Base-by-base conservation (phyloP, 2,113 vertebrate genomes). In the Potamarius usumacintae region DNA sequence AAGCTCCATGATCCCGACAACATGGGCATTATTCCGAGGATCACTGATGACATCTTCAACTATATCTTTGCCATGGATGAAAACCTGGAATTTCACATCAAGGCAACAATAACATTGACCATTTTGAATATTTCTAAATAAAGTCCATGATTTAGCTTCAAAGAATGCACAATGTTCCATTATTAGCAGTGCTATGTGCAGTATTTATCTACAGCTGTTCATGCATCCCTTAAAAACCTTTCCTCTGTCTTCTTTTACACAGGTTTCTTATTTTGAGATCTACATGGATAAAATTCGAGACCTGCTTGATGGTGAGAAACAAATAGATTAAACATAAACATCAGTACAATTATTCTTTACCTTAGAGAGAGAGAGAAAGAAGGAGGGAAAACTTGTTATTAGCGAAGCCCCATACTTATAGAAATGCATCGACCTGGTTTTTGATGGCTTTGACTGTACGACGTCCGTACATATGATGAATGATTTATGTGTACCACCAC, bases 191-290 rank as follows among this genome's bases (percentile, higher is more conserved):
- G 25, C 50, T 27, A 55, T 14, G 27, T 48, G 3, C 18, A 62
- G 4, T 62, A 42, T 62, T 82, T 9, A 82, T 82, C 18, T 34
- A 53, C 71, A 67, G 30, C 62, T 67, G 15, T 79, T 62, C 22
- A 27, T 85, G 55, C 83, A 76, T 88, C 0, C n/a, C 34, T 58
- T 3, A 58, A 58, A 42, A 80, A 58, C n/a, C 52, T 55, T 74
- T 27, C 30, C 18, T 0, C 4, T 0, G 7, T 52, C 8, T 76
- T 80, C 62, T 62, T 72, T 52, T 62, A 14, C 3, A 53, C 87
- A 99, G 97, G 97, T 98, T 83, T 99, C 97, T 88, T 99, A 99
- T 92, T 98, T 99, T 94, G 97, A 99, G 90, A 98, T 99, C 93
- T 99, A 99, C 91, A 94, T 99, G 96, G 97, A 99, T 91, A 99